Conservation (phyloP, 2,888 invertebrate genomes). For the Amiota communis region DNA sequence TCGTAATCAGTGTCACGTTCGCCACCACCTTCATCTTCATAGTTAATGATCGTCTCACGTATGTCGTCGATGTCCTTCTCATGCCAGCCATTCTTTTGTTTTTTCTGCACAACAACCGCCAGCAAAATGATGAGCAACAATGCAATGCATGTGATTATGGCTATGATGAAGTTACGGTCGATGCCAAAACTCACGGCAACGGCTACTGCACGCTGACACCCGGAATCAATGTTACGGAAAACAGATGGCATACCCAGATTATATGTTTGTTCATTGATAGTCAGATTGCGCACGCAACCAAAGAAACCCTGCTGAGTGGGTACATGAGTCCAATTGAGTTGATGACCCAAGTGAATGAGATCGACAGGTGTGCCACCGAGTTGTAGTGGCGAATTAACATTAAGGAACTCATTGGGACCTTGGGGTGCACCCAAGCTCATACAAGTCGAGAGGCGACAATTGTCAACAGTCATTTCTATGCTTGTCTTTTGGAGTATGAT, state of each 20-base stretch:
- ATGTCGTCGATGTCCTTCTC: slow-evolving; percentile 96
- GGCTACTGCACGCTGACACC: slow-evolving; percentile 82
- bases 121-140: slow-evolving; percentile 85
- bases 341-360: slow-evolving; percentile 77
- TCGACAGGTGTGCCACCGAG: slow-evolving; percentile 84
- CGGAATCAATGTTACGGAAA: slow-evolving; percentile 80
- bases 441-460: slow-evolving; percentile 81
- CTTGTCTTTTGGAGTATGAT: slow-evolving; percentile 79
- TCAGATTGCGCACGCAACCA: slow-evolving; percentile 94
- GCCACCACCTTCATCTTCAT: slow-evolving; percentile 98
- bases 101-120: slow-evolving; percentile 91
- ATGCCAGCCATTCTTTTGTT: slow-evolving; percentile 88
- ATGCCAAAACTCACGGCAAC: slow-evolving; percentile 88
- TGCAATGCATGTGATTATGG: slow-evolving; percentile 90
- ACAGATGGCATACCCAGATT: slow-evolving; percentile 89
- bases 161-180: slow-evolving; percentile 89
- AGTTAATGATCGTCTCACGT: slow-evolving; percentile 96
- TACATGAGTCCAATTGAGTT: slow-evolving; percentile 80
- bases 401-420: slow-evolving; percentile 83
- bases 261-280: slow-evolving; percentile 89
- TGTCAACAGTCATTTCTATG: slow-evolving; percentile 86
- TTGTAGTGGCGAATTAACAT: slow-evolving; percentile 90
- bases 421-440: slow-evolving; percentile 81
- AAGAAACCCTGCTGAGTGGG: slow-evolving; percentile 83
- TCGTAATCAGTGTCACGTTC: slow-evolving; percentile 88